A percentile compares a stretch with the other conserved stretches of the same genome.
Evolutionary conservation across 2,113 vertebrate genomes (phyloP).

Genomic region (Panurus biarmicus): DNA sequence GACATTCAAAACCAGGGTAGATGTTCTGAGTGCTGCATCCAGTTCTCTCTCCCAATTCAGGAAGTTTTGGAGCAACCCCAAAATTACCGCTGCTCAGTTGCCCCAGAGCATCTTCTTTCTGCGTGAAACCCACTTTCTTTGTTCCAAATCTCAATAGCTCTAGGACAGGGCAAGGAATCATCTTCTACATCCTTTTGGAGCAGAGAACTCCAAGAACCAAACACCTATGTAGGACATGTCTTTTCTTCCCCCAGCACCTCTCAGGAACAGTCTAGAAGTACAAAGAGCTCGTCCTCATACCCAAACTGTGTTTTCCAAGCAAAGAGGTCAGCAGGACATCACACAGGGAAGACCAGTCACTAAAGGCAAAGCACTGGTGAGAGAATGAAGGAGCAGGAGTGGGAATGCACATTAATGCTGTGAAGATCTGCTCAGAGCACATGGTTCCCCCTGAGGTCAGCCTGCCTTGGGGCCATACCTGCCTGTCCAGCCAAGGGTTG

Average conservation of each 20-base stretch:
- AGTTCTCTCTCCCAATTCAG: accelerated
- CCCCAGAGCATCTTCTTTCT: background rate
- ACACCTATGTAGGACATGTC: background rate
- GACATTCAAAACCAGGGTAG: accelerated
- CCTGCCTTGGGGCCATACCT: background rate
- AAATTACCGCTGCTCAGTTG: background rate
- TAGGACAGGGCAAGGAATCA: background rate
- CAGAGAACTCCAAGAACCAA: background rate
- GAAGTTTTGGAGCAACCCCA: background rate
- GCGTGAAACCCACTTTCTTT: background rate
- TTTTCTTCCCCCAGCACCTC: background rate
- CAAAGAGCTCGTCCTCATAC: background rate
- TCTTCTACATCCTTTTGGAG: background rate
- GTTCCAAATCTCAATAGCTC: background rate
- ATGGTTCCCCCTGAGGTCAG: too few relatives aligned
- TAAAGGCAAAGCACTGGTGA: background rate
- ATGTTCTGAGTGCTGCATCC: accelerated
- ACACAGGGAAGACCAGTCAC: background rate
- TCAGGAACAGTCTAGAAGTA: background rate
- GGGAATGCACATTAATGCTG: background rate
- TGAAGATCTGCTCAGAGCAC: background rate
- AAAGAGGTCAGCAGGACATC: background rate
- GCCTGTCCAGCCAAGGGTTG: background rate
- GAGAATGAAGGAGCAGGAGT: background rate
- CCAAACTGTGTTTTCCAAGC: background rate